Percentiles rank a stretch among this genome's conserved stretches.
These are phyloP conservation scores for Myopa testacea DNA, from an alignment of 2,888 invertebrate genomes.

Conservation along the genomic window DNA sequence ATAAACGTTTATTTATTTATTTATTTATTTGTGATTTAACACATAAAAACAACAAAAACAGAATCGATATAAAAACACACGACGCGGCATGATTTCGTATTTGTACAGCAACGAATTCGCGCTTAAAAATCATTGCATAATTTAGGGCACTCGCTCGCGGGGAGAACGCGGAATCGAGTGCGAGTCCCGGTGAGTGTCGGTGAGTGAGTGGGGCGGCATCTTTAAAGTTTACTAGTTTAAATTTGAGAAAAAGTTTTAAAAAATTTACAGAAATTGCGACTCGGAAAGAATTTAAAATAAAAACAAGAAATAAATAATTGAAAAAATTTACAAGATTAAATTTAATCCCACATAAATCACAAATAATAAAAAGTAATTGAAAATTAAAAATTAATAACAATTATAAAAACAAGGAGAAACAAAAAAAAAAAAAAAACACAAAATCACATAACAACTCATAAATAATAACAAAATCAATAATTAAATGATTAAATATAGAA, in stretches of 20 bases:
- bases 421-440: background rate
- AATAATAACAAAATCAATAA: background rate
- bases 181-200: background rate
- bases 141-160: background rate
- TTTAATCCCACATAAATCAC: background rate
- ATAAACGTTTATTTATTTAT: conserved; percentile 1
- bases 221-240: too few relatives aligned
- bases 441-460: background rate
- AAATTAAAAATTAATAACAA: too few relatives aligned
- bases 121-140: conserved; percentile 1
- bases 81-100: background rate
- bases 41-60: background rate
- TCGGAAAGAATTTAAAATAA: conserved; percentile 14
- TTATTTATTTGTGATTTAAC: background rate
- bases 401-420: too few relatives aligned
- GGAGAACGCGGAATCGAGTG: too few relatives aligned
- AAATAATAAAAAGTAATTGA: too few relatives aligned
- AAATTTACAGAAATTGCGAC: background rate
- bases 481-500: background rate
- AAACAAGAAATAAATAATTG: conserved; percentile 9
- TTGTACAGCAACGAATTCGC: background rate
- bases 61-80: background rate
- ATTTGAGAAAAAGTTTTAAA: too few relatives aligned
- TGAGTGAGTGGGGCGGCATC: background rate
- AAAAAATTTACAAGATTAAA: background rate